phyloP scores from a whole-genome alignment of 2,888 invertebrate species.

The Ecdyonurus torrentis region DNA sequence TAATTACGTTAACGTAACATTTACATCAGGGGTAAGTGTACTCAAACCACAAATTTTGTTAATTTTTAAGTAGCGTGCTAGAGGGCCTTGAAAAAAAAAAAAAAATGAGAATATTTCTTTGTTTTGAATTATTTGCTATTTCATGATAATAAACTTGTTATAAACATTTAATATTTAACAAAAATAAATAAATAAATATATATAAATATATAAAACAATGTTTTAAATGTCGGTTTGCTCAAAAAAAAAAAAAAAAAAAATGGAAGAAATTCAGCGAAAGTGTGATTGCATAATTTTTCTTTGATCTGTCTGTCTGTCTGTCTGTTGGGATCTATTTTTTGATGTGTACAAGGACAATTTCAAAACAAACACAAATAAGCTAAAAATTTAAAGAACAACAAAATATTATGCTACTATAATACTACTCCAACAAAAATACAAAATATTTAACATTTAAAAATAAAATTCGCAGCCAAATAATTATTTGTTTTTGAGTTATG shows the following conservation, averaged over 20 bases:
- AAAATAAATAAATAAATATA: slow-evolving; percentile 9
- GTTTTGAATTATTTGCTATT: slow-evolving; percentile 9
- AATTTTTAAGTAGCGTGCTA: too few relatives aligned
- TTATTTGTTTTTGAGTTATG: too few relatives aligned
- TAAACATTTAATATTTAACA: slow-evolving; percentile 8
- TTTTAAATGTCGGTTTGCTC: slow-evolving; percentile 17
- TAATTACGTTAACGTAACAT: too few relatives aligned
- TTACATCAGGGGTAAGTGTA: too few relatives aligned
- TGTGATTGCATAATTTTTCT: slow-evolving; percentile 16
- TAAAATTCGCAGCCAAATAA: slow-evolving; percentile 11
- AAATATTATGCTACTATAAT: slow-evolving; percentile 5
- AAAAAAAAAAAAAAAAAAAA: too few relatives aligned
- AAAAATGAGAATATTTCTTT: slow-evolving; percentile 13
- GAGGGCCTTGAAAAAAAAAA: too few relatives aligned
- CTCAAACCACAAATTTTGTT: too few relatives aligned
- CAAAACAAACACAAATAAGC: too few relatives aligned
- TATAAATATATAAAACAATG: slow-evolving; percentile 11
- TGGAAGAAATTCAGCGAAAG: too few relatives aligned
- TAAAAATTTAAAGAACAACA: slow-evolving; percentile 9
- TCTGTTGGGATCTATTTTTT: slow-evolving; percentile 15
- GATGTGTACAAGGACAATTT: slow-evolving; percentile 18
- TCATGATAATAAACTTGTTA: slow-evolving; percentile 6
- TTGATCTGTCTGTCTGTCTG: slow-evolving; percentile 11
- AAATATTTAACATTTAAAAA: slow-evolving; percentile 6
- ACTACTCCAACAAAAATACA: not conserved